Percentiles rank a stretch among this genome's conserved stretches.
phyloP scores from a whole-genome alignment of 2,113 vertebrate species.

The Dipodomys merriami region DNA sequence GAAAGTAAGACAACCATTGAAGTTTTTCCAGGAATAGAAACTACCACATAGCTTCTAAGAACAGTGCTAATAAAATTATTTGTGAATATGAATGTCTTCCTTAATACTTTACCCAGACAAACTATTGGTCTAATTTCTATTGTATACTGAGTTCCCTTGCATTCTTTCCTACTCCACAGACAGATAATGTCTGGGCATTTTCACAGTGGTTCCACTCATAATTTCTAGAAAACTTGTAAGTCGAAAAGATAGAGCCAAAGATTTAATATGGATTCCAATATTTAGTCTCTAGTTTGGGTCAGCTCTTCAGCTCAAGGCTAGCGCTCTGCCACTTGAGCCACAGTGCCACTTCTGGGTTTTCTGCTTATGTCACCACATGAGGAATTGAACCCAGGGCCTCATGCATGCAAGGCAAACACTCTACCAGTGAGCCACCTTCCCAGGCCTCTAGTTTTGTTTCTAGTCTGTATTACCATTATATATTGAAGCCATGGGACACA shows the following conservation, averaged over 20 bases:
- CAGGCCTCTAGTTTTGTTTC: background rate
- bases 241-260: background rate
- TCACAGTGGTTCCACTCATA: background rate
- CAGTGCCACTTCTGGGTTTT: no score
- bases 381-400: no score
- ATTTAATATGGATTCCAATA: background rate
- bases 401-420: no score
- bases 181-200: background rate
- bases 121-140: constrained; percentile 50
- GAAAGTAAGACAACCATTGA: constrained; percentile 78
- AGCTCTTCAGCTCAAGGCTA: no score
- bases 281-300: background rate
- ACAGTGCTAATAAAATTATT: constrained; percentile 77
- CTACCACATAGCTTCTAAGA: constrained; percentile 65
- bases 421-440: no score
- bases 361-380: no score
- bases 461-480: background rate
- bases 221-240: background rate
- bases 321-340: no score
- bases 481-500: background rate
- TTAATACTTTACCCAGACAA: constrained; percentile 39
- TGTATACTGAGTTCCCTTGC: constrained; percentile 13
- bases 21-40: constrained; percentile 77
- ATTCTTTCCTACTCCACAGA: background rate
- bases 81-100: constrained; percentile 76